phyloP scores from a whole-genome alignment of 2,888 invertebrate genomes.

The Athripsodes cinereus region DNA sequence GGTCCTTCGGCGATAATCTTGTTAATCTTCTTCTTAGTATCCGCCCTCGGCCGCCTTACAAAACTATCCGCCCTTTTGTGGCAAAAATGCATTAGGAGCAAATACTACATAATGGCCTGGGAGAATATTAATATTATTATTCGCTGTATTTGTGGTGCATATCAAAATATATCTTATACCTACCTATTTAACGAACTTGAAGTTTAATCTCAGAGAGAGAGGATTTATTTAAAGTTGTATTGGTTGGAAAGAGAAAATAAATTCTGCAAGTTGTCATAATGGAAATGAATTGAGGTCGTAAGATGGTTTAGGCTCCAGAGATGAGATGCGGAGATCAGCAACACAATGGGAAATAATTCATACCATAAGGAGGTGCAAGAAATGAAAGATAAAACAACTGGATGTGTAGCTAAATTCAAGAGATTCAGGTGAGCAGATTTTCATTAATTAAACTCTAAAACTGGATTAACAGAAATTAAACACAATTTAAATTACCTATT shows the following conservation, averaged over 20 bases:
- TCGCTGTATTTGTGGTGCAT: neutral
- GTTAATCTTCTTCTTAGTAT: slow-evolving; percentile 23
- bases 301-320: neutral
- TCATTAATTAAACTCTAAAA: no score
- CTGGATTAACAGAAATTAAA: no score
- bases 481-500: no score
- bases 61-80: slow-evolving; percentile 5
- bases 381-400: neutral
- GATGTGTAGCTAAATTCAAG: no score
- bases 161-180: no score
- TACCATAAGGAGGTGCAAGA: slow-evolving; percentile 23
- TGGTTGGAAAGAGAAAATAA: no score
- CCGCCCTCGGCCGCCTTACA: slow-evolving; percentile 9
- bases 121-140: slow-evolving; percentile 9
- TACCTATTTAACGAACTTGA: no score
- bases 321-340: neutral
- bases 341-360: slow-evolving; percentile 25
- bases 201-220: no score
- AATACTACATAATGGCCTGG: slow-evolving; percentile 2
- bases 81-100: slow-evolving; percentile 15
- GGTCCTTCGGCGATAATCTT: slow-evolving; percentile 21
- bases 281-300: no score
- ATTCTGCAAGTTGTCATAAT: no score
- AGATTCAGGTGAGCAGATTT: no score
- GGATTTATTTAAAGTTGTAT: no score